Evolutionary conservation across 1,140 invertebrate genomes (phyloP).

Genomic region (Papilio helenus): DNA sequence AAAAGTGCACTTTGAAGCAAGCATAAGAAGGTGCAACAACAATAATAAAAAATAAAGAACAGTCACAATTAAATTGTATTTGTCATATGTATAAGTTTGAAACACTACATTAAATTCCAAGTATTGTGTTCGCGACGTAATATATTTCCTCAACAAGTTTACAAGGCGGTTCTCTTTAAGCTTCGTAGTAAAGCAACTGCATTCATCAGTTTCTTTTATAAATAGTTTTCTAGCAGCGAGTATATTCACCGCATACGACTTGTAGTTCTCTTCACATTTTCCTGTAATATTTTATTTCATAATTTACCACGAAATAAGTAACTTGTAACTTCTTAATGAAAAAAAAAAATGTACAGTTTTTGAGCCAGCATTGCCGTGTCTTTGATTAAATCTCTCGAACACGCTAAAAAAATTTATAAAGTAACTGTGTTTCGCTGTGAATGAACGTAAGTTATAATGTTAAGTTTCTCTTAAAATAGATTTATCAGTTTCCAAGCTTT

Average conservation of each 20-base stretch:
- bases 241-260: background rate
- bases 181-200: background rate
- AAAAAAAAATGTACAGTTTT: too few relatives aligned
- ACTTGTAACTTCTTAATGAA: too few relatives aligned
- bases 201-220: constrained; percentile 22
- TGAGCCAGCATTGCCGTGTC: too few relatives aligned
- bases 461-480: too few relatives aligned
- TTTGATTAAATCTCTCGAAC: too few relatives aligned
- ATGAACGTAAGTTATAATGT: too few relatives aligned
- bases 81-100: background rate
- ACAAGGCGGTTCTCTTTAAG: constrained; percentile 2
- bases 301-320: background rate
- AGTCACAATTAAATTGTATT: background rate
- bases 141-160: constrained; percentile 25
- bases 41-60: background rate
- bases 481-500: too few relatives aligned
- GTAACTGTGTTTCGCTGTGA: too few relatives aligned
- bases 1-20: too few relatives aligned
- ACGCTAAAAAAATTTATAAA: too few relatives aligned
- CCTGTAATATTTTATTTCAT: constrained; percentile 11
- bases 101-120: background rate
- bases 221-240: constrained; percentile 2
- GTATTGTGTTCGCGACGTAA: constrained; percentile 6
- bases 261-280: constrained; percentile 8
- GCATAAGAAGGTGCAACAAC: background rate